These are phyloP conservation scores for Elephantulus edwardii DNA, from an alignment of 2,113 vertebrate species.

Conservation along the genomic window DNA sequence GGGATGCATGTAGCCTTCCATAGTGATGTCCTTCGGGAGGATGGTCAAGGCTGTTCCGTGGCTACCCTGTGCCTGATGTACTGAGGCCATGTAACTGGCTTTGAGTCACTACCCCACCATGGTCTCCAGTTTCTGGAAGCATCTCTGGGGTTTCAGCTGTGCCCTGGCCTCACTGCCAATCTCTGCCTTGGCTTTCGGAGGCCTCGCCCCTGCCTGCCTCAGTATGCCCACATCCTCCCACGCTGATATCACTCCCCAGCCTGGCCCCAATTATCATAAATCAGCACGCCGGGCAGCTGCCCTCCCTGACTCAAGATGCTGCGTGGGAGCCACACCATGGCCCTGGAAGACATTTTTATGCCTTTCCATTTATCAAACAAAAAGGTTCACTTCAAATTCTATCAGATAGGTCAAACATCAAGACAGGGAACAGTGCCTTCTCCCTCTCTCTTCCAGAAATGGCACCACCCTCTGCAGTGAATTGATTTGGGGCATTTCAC, in stretches of 20 bases:
- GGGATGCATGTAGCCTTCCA: background rate
- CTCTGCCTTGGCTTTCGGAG: background rate
- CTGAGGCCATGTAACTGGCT: background rate
- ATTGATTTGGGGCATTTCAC: conserved; percentile 51
- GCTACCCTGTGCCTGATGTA: too few species aligned
- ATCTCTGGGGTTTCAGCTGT: background rate
- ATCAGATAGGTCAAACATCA: conserved; percentile 42
- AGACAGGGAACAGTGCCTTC: background rate
- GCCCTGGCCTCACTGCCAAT: background rate
- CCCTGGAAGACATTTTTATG: background rate
- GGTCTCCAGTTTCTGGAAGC: background rate
- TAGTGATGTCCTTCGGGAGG: background rate
- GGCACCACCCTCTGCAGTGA: background rate
- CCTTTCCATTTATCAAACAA: conserved; percentile 58
- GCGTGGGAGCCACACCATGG: background rate
- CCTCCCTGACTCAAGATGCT: background rate
- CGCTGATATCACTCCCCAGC: background rate
- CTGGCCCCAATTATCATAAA: conserved; percentile 11
- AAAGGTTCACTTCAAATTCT: conserved; percentile 53
- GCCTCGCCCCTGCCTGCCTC: background rate
- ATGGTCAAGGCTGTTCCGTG: background rate
- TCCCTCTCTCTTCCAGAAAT: conserved; percentile 5
- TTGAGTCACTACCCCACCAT: background rate
- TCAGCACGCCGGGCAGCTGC: conserved; percentile 16
- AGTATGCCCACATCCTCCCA: background rate